These are phyloP conservation scores for Hormaphis cornu DNA, from an alignment of 1,140 invertebrate genomes.

Conservation along the genomic window DNA sequence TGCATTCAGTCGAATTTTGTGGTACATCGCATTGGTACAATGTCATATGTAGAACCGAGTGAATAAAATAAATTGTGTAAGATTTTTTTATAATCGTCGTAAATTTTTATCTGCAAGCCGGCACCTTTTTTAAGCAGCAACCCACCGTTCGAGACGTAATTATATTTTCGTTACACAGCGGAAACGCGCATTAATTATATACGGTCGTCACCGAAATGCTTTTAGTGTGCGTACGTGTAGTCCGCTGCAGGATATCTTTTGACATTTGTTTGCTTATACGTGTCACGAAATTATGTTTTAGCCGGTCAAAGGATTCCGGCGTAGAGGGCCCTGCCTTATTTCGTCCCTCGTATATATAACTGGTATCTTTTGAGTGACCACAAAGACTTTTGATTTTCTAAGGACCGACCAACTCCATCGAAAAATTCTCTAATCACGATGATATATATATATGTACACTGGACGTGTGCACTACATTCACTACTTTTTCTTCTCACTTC, in stretches of 20 bases:
- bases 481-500: background rate
- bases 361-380: background rate
- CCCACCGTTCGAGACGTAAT: no score
- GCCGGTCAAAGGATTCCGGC: background rate
- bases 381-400: constrained; percentile 31
- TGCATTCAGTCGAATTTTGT: no score
- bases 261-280: background rate
- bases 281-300: constrained; percentile 20
- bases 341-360: no score
- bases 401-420: constrained; percentile 10
- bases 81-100: no score
- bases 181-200: no score
- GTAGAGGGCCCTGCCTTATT: background rate
- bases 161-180: no score
- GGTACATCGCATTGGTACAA: no score
- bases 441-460: constrained; percentile 13
- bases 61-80: no score
- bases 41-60: no score
- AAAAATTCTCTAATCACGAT: constrained; percentile 31
- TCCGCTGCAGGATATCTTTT: background rate
- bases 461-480: background rate
- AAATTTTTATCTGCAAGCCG: no score
- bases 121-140: no score
- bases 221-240: background rate
- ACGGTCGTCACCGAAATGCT: no score